Evolutionary conservation across 2,797 vertebrate genomes (phyloP).

Genomic region (Platyrinchus mystaceus): DNA sequence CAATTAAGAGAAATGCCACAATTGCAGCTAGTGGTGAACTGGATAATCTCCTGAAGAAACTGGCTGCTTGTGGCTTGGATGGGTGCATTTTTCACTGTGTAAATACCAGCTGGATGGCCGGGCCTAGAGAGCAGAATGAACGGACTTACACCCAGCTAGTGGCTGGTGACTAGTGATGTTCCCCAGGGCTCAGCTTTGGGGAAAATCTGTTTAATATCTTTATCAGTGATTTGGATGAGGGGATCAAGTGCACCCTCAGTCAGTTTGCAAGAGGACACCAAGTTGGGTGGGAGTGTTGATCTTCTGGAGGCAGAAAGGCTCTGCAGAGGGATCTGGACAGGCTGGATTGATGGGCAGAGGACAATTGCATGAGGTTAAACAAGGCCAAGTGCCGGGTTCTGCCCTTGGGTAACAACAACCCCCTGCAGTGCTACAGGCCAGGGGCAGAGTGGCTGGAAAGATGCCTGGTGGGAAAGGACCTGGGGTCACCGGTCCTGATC

Average conservation of each 20-base stretch:
- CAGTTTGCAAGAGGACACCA: not conserved
- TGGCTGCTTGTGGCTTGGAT: not conserved
- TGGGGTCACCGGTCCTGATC: accelerated
- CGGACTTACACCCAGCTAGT: not conserved
- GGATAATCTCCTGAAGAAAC: not conserved
- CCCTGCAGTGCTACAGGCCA: not conserved
- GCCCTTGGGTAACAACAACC: not conserved
- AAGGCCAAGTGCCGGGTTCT: not conserved
- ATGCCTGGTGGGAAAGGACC: not conserved
- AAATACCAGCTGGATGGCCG: accelerated
- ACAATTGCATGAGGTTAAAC: not conserved
- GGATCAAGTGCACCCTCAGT: not conserved
- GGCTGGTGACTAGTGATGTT: accelerated
- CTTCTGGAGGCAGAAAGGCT: not conserved
- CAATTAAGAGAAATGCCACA: not conserved
- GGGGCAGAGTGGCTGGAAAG: not conserved
- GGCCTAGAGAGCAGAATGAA: not conserved
- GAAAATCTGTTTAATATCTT: not conserved
- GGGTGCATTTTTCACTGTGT: not conserved
- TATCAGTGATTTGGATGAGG: not conserved
- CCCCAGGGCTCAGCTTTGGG: not conserved
- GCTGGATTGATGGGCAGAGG: not conserved
- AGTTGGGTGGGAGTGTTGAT: not conserved
- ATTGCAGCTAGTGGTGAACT: not conserved
- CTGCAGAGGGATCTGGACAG: not conserved